Base-by-base conservation (phyloP, 2,113 vertebrate species). In the Eubucco bourcierii region DNA sequence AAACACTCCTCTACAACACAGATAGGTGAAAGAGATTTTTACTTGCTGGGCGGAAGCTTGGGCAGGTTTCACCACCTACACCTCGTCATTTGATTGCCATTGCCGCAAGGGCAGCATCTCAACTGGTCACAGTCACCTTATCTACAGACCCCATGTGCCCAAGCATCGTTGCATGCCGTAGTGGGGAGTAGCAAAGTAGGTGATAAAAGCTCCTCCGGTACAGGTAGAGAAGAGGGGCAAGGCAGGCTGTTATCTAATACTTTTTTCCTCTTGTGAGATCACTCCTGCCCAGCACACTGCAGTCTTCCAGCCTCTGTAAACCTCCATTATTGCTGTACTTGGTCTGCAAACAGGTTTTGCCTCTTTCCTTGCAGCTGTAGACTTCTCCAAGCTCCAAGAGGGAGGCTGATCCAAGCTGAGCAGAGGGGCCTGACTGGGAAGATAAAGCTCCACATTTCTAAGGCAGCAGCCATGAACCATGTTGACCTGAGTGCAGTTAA, bases 151-250 rank as follows among this genome's bases (percentile, higher is more conserved):
- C 46, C 0, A 0, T 4, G 28, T 0, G 1, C 31, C 55, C 53
- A 24, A 56, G 41, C 18, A 8, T 21, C 17, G 44, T 58, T 47
- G 44, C 33, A 15, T 3, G 8, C 9, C 41, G 6, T 23, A 28
- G 15, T 3, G 2, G 15, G 2, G 8, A 66, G 33, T 9, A 23
- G 70, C 41, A 53, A 64, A 59, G 46, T 4, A 31, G 25, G 56
- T 27, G n/a, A 60, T 44, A 58, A 81, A 85, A n/a, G 55, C 27
- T 55, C 52, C 33, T 80, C 52, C 20, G 67, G 53, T 28, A 70
- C 0, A 0, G 29, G 21, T 24, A 15, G 64, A 41, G 27, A 39
- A 0, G 4, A 8, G 7, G 15, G 31, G 7, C 29, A 47, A 68
- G 25, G 29, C 44, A 80, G 58, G 27, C 13, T 2, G 1, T 4